These are phyloP conservation scores for Eulemur coronatus DNA, from an alignment of 2,797 vertebrate genomes.

Conservation along the genomic window DNA sequence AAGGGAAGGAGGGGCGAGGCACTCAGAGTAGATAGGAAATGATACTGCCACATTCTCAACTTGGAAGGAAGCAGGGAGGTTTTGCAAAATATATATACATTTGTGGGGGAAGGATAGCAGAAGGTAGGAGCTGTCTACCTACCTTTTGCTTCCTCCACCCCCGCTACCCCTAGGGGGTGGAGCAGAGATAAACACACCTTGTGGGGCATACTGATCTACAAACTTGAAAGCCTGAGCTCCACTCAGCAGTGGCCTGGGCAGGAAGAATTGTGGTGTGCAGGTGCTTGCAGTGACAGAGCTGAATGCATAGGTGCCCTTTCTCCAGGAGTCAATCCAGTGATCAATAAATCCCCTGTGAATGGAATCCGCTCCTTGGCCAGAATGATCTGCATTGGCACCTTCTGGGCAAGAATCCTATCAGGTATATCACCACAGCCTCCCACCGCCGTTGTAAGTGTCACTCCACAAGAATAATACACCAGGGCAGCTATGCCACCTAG, in stretches of 20 bases:
- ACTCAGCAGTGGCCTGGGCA: background rate
- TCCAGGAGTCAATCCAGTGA: background rate
- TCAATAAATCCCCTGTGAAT: background rate
- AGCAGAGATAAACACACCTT: background rate
- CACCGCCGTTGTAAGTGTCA: background rate
- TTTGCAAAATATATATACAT: background rate
- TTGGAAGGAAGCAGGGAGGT: background rate
- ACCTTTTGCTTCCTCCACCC: background rate
- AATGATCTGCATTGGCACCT: background rate
- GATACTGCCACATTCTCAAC: background rate
- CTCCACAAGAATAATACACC: conserved; percentile 66
- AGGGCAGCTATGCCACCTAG: conserved; percentile 85
- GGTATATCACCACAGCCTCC: conserved; percentile 27
- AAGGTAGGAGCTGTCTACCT: background rate
- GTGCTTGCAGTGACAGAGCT: background rate
- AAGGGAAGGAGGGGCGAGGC: background rate
- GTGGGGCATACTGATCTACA: background rate
- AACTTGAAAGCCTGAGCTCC: background rate
- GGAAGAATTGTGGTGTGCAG: background rate
- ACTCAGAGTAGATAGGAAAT: background rate
- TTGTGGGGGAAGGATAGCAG: too few relatives aligned
- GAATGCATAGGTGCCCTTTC: background rate
- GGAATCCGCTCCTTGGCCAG: background rate
- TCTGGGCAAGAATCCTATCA: background rate
- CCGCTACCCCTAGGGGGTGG: fast-evolving